These are phyloP conservation scores for Hydropsyche betteni DNA, from an alignment of 2,888 invertebrate genomes.

Conservation along the genomic window DNA sequence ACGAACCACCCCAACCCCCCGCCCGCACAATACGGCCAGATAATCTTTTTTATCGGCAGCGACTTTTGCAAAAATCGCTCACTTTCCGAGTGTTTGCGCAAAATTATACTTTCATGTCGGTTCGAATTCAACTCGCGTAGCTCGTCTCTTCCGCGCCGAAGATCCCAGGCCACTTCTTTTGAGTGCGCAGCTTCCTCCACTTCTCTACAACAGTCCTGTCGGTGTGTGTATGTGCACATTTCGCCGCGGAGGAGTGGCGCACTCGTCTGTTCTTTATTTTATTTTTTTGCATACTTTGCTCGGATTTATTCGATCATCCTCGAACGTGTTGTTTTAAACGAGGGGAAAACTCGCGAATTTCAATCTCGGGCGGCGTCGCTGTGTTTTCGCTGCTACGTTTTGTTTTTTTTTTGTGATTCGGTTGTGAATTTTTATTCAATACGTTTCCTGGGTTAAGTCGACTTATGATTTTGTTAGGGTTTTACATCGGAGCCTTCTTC, in stretches of 20 bases:
- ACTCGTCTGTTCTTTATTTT: not conserved
- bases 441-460: no score
- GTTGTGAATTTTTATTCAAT: no score
- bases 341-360: no score
- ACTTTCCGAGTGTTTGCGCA: conserved; percentile 45
- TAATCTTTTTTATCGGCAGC: not conserved
- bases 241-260: not conserved
- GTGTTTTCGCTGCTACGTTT: no score
- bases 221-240: not conserved
- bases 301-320: conserved; percentile 26
- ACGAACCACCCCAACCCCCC: no score
- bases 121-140: conserved; percentile 40
- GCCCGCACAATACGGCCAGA: no score
- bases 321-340: conserved; percentile 23
- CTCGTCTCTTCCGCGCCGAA: not conserved
- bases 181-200: not conserved
- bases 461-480: no score
- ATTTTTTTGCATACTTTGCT: conserved; percentile 7
- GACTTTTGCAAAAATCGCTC: conserved; percentile 34
- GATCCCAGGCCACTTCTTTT: conserved; percentile 1
- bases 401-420: no score
- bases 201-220: no score
- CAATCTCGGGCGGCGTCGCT: no score
- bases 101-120: conserved; percentile 51
- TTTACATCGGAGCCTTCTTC: no score